Conservation (phyloP, 1,140 invertebrate genomes). For the Grapholita molesta region DNA sequence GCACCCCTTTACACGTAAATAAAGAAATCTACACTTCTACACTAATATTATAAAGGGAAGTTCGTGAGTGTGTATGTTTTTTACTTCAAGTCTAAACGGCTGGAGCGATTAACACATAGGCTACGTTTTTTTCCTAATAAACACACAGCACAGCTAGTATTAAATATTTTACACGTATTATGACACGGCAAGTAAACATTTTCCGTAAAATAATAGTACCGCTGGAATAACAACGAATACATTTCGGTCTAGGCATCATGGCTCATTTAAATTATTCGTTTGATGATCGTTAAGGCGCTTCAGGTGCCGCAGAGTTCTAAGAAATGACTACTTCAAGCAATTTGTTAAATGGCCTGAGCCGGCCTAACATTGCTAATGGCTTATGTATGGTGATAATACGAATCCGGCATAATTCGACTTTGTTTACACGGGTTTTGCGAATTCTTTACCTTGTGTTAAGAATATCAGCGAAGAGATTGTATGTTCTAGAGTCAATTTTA, state of each 20-base stretch:
- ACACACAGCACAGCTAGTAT: no score
- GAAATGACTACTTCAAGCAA: constrained; percentile 8
- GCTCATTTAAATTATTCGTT: constrained; percentile 18
- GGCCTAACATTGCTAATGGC: constrained; percentile 9
- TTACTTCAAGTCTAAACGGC: no score
- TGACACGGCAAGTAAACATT: background rate
- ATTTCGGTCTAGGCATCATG: constrained; percentile 10
- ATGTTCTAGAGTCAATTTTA: no score
- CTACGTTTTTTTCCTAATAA: no score
- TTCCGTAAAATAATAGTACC: background rate
- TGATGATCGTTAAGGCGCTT: constrained; percentile 6
- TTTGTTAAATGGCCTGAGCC: constrained; percentile 16
- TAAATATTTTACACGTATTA: background rate
- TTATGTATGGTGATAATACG: constrained; percentile 14
- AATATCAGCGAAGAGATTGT: no score
- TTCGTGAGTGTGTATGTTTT: no score
- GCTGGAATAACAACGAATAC: constrained; percentile 3
- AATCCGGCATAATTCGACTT: background rate
- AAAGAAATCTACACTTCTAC: no score
- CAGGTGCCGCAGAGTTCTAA: background rate
- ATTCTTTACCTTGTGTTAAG: constrained; percentile 5
- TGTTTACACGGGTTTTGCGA: background rate
- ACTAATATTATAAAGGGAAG: no score
- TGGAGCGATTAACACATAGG: no score
- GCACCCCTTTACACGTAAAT: no score